phyloP scores from a whole-genome alignment of 2,797 vertebrate genomes.

The Takifugu rubripes region DNA sequence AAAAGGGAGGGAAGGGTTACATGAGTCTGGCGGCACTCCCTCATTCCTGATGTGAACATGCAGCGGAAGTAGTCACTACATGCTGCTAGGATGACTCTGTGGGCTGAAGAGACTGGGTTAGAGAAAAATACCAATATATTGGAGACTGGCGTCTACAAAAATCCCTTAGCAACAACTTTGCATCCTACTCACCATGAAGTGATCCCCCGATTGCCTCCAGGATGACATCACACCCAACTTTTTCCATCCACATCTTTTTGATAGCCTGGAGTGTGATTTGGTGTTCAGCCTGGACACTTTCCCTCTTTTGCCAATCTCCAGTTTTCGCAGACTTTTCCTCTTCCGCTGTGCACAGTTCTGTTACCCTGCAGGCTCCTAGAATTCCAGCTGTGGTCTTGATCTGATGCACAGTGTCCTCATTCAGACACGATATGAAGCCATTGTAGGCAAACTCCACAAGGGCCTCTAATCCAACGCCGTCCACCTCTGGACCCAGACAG shows the following conservation, averaged over 20 bases:
- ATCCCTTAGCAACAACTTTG: background rate
- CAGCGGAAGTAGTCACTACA: conserved; percentile 82
- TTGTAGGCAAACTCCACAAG: conserved; percentile 77
- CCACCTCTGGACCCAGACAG: conserved; percentile 42
- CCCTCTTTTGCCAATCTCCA: conserved; percentile 5
- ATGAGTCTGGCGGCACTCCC: conserved; percentile 69
- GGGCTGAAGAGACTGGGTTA: conserved; percentile 61
- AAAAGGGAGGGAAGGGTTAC: conserved; percentile 70
- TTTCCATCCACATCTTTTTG: conserved; percentile 58
- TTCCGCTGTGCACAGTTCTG: conserved; percentile 49
- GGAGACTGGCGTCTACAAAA: background rate
- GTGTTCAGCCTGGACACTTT: conserved; percentile 29
- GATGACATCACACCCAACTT: conserved; percentile 68
- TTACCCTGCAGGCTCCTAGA: conserved; percentile 54
- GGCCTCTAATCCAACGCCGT: conserved; percentile 55
- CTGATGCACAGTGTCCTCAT: conserved; percentile 20
- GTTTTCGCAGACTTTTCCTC: conserved; percentile 17
- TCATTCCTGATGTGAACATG: conserved; percentile 86
- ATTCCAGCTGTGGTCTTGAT: conserved; percentile 56
- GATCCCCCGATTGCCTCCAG: conserved; percentile 57
- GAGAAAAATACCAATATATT: background rate
- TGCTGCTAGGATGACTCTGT: conserved; percentile 80
- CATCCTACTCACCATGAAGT: conserved; percentile 60
- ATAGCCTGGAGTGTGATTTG: conserved; percentile 62
- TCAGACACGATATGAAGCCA: conserved; percentile 53